phyloP scores from a whole-genome alignment of 2,113 vertebrate species.

The Myodes glareolus region DNA sequence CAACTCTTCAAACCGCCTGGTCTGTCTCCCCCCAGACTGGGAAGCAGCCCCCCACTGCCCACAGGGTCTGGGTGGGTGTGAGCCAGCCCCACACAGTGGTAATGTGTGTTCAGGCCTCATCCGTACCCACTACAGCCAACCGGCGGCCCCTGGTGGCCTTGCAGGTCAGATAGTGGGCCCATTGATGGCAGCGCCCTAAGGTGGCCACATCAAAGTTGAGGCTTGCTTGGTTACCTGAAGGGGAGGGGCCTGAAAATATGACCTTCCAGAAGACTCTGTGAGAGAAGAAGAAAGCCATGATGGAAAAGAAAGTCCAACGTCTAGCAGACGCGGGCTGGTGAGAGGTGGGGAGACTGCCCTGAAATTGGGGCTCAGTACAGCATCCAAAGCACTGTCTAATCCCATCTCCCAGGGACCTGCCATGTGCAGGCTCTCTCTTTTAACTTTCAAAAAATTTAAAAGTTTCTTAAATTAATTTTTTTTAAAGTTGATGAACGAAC shows the following conservation, averaged over 20 bases:
- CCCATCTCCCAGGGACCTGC: rapidly evolving
- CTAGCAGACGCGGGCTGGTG: not conserved
- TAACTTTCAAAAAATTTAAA: not conserved
- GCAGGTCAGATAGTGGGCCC: constrained; percentile 72
- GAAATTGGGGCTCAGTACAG: not conserved
- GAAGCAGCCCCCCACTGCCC: constrained; percentile 67
- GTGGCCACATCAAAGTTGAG: constrained; percentile 74
- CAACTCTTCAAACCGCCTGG: constrained; percentile 73
- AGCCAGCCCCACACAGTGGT: constrained; percentile 69
- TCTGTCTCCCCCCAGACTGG: constrained; percentile 57
- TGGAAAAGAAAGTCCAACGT: not conserved
- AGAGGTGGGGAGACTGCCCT: not conserved
- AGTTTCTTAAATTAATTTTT: not conserved
- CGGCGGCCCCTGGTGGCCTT: constrained; percentile 52
- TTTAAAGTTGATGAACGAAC: not conserved
- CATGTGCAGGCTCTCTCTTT: not conserved
- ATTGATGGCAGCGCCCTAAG: constrained; percentile 66
- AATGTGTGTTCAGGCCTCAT: constrained; percentile 71
- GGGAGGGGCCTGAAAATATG: not conserved
- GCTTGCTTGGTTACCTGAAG: constrained; percentile 25
- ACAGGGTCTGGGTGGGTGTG: constrained; percentile 64
- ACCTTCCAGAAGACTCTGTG: constrained; percentile 56
- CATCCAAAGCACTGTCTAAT: rapidly evolving
- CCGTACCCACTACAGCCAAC: constrained; percentile 38
- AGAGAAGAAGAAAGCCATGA: not conserved